These are phyloP conservation scores for Popillia japonica DNA, from an alignment of 1,140 invertebrate genomes.

Conservation along the genomic window DNA sequence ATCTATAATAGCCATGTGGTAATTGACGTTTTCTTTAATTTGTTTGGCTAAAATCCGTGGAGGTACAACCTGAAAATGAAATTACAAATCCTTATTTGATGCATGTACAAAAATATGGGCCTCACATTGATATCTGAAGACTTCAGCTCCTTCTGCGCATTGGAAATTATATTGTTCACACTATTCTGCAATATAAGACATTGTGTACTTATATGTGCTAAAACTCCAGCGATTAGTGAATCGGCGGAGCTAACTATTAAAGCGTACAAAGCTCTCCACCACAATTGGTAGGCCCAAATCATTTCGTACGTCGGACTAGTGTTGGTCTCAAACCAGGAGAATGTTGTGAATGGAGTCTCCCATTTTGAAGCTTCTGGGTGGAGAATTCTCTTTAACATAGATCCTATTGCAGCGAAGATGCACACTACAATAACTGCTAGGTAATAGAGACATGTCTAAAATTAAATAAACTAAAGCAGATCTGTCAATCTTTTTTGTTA, in stretches of 20 bases:
- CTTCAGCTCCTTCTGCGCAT: background rate
- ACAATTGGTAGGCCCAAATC: constrained; percentile 20
- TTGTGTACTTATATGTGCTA: constrained; percentile 27
- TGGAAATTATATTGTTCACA: background rate
- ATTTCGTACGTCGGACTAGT: constrained; percentile 16
- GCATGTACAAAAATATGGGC: too few relatives aligned
- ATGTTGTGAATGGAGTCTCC: constrained; percentile 14
- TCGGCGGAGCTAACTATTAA: constrained; percentile 31
- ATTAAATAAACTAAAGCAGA: background rate
- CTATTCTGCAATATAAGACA: constrained; percentile 28
- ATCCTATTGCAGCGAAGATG: background rate
- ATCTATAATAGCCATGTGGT: constrained; percentile 28
- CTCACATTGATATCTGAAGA: too few relatives aligned
- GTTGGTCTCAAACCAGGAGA: constrained; percentile 22
- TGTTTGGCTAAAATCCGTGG: background rate
- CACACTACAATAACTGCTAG: background rate
- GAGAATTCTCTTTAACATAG: background rate
- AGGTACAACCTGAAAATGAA: too few relatives aligned
- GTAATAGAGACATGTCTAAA: constrained; percentile 26
- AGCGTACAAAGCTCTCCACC: constrained; percentile 17
- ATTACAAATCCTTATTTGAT: too few relatives aligned
- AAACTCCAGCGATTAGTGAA: constrained; percentile 12
- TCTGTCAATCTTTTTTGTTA: background rate
- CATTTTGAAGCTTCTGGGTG: background rate
- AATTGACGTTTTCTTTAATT: constrained; percentile 14